Conservation (phyloP, 2,888 invertebrate genomes). For the Stenoptilia bipunctidactyla region DNA sequence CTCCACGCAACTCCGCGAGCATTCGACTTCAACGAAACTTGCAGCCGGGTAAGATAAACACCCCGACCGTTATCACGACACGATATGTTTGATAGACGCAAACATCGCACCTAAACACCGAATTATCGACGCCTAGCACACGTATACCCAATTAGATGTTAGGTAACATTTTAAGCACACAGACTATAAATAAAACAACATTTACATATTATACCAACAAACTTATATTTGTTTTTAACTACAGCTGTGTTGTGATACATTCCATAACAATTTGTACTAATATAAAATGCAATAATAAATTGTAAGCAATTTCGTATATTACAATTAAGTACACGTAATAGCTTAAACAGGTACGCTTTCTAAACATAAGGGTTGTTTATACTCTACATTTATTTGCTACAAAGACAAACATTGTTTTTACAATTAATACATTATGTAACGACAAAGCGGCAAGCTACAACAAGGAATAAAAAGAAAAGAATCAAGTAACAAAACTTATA, state of each 20-base stretch:
- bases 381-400: no score
- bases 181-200: neutral
- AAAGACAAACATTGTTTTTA: no score
- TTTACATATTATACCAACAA: neutral
- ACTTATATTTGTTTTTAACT: neutral
- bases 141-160: slow-evolving; percentile 5
- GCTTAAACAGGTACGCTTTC: neutral
- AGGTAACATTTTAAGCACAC: slow-evolving; percentile 22
- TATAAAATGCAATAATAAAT: neutral
- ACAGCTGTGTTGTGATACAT: neutral
- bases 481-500: no score
- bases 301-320: neutral
- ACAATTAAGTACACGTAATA: no score
- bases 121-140: slow-evolving; percentile 7
- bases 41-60: neutral
- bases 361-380: no score
- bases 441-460: no score
- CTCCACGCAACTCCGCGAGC: slow-evolving; percentile 19
- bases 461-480: no score
- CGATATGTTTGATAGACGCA: slow-evolving; percentile 40
- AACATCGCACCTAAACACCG: slow-evolving; percentile 16
- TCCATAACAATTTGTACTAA: neutral
- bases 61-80: slow-evolving; percentile 33
- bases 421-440: no score
- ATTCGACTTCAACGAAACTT: slow-evolving; percentile 34